These are phyloP conservation scores for Puffinus mauretanicus DNA, from an alignment of 2,113 vertebrate species.

Conservation along the genomic window DNA sequence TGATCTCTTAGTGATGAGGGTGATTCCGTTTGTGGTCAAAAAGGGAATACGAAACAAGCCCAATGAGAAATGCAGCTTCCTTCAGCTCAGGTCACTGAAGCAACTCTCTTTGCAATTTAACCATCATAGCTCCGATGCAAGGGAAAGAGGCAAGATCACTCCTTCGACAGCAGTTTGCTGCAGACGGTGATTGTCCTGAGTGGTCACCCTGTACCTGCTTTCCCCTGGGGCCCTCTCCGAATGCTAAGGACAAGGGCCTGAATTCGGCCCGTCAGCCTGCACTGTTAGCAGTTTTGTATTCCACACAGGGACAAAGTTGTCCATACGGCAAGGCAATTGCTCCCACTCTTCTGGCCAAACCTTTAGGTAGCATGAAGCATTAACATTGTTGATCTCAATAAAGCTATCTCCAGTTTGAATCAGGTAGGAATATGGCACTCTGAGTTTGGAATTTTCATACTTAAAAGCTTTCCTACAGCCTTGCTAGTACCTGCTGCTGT, in stretches of 20 bases:
- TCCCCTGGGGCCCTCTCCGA: neutral
- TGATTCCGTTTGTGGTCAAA: neutral
- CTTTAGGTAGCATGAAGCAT: neutral
- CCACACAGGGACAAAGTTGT: neutral
- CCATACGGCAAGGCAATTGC: neutral
- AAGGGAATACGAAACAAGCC: neutral
- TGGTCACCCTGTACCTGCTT: no score
- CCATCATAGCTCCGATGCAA: neutral
- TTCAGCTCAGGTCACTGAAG: neutral
- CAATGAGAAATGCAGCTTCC: neutral
- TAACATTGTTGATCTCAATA: neutral
- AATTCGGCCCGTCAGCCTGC: neutral
- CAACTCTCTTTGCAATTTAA: neutral
- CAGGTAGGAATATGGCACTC: neutral
- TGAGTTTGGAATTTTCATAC: neutral
- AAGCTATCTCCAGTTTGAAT: neutral
- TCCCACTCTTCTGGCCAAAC: neutral
- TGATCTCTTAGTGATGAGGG: neutral
- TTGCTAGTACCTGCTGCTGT: neutral
- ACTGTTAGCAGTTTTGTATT: fast-evolving
- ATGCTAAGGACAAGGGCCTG: neutral
- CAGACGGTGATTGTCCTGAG: neutral
- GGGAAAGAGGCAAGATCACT: neutral
- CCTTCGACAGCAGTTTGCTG: neutral
- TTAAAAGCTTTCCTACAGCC: neutral